Evolutionary conservation across 2,113 vertebrate genomes (phyloP).

Genomic region (Brachyistius frenatus): DNA sequence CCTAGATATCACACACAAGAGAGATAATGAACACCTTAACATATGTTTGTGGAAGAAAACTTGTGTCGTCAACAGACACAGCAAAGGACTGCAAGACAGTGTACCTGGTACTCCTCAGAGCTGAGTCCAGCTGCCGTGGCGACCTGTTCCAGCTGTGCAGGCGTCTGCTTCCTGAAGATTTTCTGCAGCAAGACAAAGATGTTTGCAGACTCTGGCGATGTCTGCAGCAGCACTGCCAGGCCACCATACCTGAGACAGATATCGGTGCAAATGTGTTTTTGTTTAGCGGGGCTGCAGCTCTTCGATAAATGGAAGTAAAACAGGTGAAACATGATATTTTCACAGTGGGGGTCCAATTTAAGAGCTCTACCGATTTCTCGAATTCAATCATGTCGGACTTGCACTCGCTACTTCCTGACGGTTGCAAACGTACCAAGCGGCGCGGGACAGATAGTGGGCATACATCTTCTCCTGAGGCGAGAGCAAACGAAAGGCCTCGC

Average conservation of each 20-base stretch:
- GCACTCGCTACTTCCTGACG: not conserved
- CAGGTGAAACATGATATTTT: not conserved
- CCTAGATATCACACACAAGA: constrained; percentile 75
- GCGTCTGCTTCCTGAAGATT: constrained; percentile 88
- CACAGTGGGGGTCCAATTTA: not conserved
- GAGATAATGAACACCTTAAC: not conserved
- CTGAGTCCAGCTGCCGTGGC: constrained; percentile 86
- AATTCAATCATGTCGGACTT: not conserved
- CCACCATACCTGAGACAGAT: constrained; percentile 87
- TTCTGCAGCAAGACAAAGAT: constrained; percentile 90
- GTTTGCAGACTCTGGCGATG: constrained; percentile 90
- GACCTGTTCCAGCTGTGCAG: constrained; percentile 82
- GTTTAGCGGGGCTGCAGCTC: not conserved
- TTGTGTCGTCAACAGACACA: not conserved
- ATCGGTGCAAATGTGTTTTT: not conserved
- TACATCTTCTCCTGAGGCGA: constrained; percentile 89
- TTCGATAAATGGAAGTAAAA: not conserved
- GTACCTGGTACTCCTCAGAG: constrained; percentile 91
- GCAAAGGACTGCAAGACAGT: not conserved
- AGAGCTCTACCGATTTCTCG: not conserved
- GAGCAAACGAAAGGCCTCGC: constrained; percentile 89
- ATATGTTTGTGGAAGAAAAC: not conserved
- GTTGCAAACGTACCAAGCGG: constrained; percentile 85
- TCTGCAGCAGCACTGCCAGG: constrained; percentile 90
- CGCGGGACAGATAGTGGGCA: constrained; percentile 89